These are phyloP conservation scores for Mustela lutreola DNA, from an alignment of 2,113 vertebrate species.

Conservation along the genomic window DNA sequence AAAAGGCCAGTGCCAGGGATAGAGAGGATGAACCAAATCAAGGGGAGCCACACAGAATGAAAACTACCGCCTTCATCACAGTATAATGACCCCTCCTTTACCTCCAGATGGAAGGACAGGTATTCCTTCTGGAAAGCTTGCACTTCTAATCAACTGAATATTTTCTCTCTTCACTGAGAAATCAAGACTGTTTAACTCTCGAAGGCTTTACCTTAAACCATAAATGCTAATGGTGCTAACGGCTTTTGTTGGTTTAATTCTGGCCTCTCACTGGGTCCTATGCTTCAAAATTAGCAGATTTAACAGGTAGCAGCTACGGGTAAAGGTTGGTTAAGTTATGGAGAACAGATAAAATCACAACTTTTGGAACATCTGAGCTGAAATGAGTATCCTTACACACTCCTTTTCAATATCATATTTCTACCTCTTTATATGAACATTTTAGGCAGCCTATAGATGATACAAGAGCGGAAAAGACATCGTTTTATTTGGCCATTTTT, in stretches of 20 bases:
- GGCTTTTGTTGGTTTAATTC: neutral
- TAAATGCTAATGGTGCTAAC: neutral
- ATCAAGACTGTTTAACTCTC: neutral
- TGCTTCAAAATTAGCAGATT: neutral
- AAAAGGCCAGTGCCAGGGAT: too few relatives aligned
- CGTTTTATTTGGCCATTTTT: neutral
- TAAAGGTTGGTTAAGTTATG: neutral
- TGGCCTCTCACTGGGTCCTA: neutral
- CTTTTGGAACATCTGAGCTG: neutral
- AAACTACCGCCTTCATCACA: neutral
- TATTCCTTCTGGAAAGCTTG: neutral
- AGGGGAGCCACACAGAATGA: neutral
- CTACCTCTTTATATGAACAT: neutral
- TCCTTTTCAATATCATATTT: neutral
- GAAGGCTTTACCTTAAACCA: neutral
- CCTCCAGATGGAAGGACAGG: neutral
- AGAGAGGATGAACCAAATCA: neutral
- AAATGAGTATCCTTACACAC: neutral
- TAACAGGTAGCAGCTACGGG: neutral
- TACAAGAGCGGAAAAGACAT: neutral
- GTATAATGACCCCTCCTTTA: accelerated
- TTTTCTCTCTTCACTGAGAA: neutral
- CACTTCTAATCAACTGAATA: neutral
- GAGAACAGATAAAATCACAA: neutral
- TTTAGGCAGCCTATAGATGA: neutral